phyloP scores from a whole-genome alignment of 2,113 vertebrate species.

The Uria lomvia region DNA sequence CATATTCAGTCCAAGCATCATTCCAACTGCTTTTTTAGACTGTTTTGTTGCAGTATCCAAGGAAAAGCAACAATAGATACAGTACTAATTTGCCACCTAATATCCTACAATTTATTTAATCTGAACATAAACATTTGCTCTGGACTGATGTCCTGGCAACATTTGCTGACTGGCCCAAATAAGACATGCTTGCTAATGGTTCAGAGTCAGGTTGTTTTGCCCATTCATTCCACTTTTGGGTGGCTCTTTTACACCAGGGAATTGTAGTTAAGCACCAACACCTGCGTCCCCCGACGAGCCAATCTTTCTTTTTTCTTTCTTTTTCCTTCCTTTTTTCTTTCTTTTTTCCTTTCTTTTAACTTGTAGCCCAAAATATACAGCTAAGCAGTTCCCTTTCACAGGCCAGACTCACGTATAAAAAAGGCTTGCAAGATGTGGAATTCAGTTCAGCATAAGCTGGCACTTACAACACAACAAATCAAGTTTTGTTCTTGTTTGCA shows the following conservation, averaged over 20 bases:
- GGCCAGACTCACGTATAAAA: neutral
- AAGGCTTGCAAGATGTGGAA: neutral
- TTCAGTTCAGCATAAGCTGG: neutral
- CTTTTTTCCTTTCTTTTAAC: neutral
- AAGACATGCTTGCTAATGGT: neutral
- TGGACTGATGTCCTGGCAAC: neutral
- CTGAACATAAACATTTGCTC: slow-evolving; percentile 12
- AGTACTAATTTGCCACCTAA: neutral
- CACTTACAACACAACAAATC: neutral
- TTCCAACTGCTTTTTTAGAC: neutral
- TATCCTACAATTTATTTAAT: slow-evolving; percentile 8
- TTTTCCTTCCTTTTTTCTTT: neutral
- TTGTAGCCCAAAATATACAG: neutral
- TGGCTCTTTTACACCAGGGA: neutral
- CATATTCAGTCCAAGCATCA: neutral
- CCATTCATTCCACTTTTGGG: neutral
- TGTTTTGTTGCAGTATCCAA: slow-evolving; percentile 30
- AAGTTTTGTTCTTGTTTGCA: neutral
- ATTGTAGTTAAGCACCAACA: neutral
- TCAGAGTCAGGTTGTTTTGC: neutral
- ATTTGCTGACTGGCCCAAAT: neutral
- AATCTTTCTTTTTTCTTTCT: neutral
- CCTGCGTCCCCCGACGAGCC: neutral
- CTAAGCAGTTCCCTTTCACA: neutral
- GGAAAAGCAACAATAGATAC: slow-evolving; percentile 14